Evolutionary conservation across 2,888 invertebrate genomes (phyloP).

Genomic region (Brenthis ino): DNA sequence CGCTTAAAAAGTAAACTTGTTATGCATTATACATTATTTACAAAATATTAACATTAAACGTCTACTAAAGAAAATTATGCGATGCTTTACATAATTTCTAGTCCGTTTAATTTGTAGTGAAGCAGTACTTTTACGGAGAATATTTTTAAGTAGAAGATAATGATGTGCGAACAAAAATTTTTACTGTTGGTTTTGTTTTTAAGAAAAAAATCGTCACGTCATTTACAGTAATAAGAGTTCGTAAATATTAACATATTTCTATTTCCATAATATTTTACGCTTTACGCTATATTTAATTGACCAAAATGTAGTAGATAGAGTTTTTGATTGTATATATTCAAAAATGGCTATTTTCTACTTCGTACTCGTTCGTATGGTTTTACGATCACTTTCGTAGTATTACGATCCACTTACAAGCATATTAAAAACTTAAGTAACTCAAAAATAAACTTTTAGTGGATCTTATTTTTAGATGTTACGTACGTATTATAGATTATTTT

Average conservation of each 20-base stretch:
- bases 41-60: conserved; percentile 17
- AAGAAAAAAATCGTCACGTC: too few relatives aligned
- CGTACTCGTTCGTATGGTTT: background rate
- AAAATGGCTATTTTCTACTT: background rate
- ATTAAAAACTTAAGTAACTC: background rate
- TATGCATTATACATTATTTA: background rate
- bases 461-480: too few relatives aligned
- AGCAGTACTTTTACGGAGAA: conserved; percentile 8
- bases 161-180: background rate
- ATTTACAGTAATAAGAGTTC: too few relatives aligned
- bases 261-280: too few relatives aligned
- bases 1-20: too few relatives aligned
- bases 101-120: conserved; percentile 19
- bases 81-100: conserved; percentile 21
- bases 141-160: conserved; percentile 16
- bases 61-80: conserved; percentile 12
- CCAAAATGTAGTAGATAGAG: too few relatives aligned
- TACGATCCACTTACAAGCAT: background rate
- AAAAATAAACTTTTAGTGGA: too few relatives aligned
- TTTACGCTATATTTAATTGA: too few relatives aligned
- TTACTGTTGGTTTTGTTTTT: too few relatives aligned
- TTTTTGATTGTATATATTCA: background rate
- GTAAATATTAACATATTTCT: too few relatives aligned
- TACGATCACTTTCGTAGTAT: conserved; percentile 1
- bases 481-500: too few relatives aligned